phyloP scores from a whole-genome alignment of 35 echinoderm and acorn worm species.

The Heliocidaris erythrogramma region DNA sequence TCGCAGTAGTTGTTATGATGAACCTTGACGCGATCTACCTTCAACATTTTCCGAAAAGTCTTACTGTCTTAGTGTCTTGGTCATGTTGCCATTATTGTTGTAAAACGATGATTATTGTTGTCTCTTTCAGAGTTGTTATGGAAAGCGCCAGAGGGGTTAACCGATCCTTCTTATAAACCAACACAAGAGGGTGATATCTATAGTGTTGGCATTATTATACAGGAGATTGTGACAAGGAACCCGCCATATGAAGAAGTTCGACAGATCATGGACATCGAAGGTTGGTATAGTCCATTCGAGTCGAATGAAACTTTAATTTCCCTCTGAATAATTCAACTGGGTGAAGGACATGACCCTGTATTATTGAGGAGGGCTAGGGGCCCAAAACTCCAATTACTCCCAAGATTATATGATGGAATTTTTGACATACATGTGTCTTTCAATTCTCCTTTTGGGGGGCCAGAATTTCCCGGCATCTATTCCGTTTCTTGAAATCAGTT shows the following conservation, averaged over 20 bases:
- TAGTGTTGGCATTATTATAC: constrained; percentile 67
- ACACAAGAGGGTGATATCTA: constrained; percentile 75
- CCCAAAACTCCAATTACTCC: too few relatives aligned
- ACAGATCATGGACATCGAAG: constrained; percentile 42
- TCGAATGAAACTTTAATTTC: not conserved
- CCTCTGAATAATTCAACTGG: not conserved
- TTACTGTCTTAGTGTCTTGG: not conserved
- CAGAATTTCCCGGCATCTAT: too few relatives aligned
- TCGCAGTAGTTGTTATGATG: not conserved
- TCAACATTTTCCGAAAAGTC: not conserved
- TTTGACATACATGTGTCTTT: too few relatives aligned
- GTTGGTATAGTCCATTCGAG: not conserved
- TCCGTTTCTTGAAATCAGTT: too few relatives aligned
- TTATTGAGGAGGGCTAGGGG: not conserved
- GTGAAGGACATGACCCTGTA: not conserved
- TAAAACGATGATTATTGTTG: not conserved
- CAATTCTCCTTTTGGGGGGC: too few relatives aligned
- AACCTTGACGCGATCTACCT: not conserved
- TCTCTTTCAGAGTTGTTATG: constrained; percentile 45
- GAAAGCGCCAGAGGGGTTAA: constrained; percentile 43
- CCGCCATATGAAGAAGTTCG: constrained; percentile 67
- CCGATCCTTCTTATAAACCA: not conserved
- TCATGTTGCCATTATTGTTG: not conserved
- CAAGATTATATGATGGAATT: too few relatives aligned
- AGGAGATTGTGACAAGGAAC: constrained; percentile 70